A percentile compares a stretch with the other conserved stretches of the same genome.
Conservation (phyloP, 2,113 vertebrate species). For the Tichodroma muraria region DNA sequence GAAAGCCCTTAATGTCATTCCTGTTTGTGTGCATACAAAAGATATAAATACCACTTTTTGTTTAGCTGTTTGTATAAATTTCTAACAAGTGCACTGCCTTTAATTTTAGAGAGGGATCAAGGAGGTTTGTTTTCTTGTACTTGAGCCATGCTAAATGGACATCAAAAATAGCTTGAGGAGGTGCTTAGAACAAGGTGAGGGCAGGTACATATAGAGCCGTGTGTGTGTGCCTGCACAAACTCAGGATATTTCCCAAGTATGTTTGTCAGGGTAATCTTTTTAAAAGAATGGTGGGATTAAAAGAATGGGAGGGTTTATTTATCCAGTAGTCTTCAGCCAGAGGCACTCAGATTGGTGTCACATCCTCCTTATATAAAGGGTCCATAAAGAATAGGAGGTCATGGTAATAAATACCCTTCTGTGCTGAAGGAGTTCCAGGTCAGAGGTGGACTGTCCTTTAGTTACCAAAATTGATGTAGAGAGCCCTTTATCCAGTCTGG, state of each 20-base stretch:
- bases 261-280: not conserved
- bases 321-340: not conserved
- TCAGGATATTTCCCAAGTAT: not conserved
- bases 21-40: accelerated
- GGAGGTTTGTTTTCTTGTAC: not conserved
- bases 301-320: not conserved
- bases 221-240: not conserved
- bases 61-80: not conserved
- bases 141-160: not conserved
- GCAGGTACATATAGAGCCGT: not conserved
- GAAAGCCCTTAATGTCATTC: not conserved
- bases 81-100: not conserved
- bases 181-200: not conserved
- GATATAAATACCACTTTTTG: not conserved
- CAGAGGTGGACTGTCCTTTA: not conserved
- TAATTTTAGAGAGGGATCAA: too few relatives aligned
- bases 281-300: not conserved
- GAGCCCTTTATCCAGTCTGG: not conserved
- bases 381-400: not conserved
- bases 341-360: not conserved
- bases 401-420: not conserved
- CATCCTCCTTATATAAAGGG: not conserved
- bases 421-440: not conserved
- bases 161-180: not conserved
- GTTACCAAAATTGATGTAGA: not conserved